Base-by-base conservation (phyloP, 2,888 invertebrate genomes). In the Strigamia crassipes region DNA sequence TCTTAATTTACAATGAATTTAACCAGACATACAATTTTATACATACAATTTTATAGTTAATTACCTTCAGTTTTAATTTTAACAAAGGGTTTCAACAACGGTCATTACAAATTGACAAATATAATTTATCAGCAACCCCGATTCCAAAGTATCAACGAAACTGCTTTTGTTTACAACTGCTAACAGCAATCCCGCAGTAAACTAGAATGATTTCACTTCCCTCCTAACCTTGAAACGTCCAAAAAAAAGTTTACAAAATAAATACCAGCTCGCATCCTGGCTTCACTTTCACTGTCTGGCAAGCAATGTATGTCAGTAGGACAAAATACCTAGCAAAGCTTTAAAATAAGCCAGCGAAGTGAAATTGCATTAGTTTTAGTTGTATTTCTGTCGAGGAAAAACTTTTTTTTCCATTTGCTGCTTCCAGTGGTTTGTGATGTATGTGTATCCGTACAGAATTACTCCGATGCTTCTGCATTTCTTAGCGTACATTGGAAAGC, bases 281-380 rank as follows among this genome's bases (percentile, higher is more conserved):
- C 21, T 61, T 61, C 61, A 61, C 61, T 61, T 61, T 61, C 61
- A 61, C 61, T 61, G 61, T 61, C 61, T 61, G n/a, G n/a, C 21
- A 9, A 23, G 61, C 61, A 61, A 61, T 61, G 61, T 61, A 61
- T 61, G 61, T 61, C 61, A 61, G 61, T 61, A 61, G 61, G 61
- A 61, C 61, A 61, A 61, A 61, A 61, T 61, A 61, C 61, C 61
- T 61, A 61, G 61, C 61, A 18, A 18, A 61, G 61, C 61, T 61
- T 61, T 61, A 61, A 61, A 61, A 61, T 61, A 61, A 61, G 61
- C 23, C 61, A 23, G 61, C 42, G 18, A 15, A 23, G 61, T 15
- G 61, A 61, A 61, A 61, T 8, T 23, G 61, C 61, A 61, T 61
- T 23, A 61, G 61, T 61, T 61, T 61, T 61, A 61, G 61, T 18